phyloP scores from a whole-genome alignment of 2,113 vertebrate species.

The Hippocampus comes region DNA sequence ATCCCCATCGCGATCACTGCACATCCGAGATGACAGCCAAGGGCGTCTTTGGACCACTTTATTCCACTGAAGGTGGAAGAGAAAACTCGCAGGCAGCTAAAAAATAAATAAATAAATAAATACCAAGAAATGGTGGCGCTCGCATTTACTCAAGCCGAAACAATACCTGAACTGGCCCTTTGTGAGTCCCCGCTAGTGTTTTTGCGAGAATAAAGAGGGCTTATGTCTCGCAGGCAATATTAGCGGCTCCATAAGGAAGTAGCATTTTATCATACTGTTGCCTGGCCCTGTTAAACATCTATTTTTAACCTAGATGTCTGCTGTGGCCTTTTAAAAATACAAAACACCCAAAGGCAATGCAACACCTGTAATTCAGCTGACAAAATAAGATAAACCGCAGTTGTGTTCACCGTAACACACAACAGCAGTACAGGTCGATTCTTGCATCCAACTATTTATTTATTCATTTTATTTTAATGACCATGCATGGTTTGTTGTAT shows the following conservation, averaged over 20 bases:
- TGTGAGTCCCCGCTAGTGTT: constrained; percentile 51
- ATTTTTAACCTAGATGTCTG: constrained; percentile 55
- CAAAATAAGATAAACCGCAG: constrained; percentile 13
- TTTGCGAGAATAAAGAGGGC: constrained; percentile 46
- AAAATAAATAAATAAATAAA: constrained; percentile 26
- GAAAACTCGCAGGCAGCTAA: constrained; percentile 60
- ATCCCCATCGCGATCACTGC: constrained; percentile 57
- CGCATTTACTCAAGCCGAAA: constrained; percentile 56
- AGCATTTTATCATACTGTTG: constrained; percentile 63
- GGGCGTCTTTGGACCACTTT: constrained; percentile 66
- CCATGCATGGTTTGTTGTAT: not conserved
- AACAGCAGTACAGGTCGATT: constrained; percentile 13
- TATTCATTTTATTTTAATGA: not conserved
- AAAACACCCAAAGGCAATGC: constrained; percentile 39
- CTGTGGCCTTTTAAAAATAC: constrained; percentile 37
- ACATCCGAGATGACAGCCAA: constrained; percentile 62
- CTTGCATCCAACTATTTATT: not conserved
- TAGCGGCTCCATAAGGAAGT: constrained; percentile 49
- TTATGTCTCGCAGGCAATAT: constrained; percentile 54
- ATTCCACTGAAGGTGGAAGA: constrained; percentile 61
- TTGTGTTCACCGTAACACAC: constrained; percentile 17
- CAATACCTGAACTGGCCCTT: constrained; percentile 53
- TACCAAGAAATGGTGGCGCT: constrained; percentile 57
- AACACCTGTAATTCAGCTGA: constrained; percentile 18
- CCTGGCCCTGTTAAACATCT: constrained; percentile 62